Evolutionary conservation across 2,888 invertebrate genomes (phyloP), one percentile per base, ranked within the genome.

Genomic region (Abscondita cerata): DNA sequence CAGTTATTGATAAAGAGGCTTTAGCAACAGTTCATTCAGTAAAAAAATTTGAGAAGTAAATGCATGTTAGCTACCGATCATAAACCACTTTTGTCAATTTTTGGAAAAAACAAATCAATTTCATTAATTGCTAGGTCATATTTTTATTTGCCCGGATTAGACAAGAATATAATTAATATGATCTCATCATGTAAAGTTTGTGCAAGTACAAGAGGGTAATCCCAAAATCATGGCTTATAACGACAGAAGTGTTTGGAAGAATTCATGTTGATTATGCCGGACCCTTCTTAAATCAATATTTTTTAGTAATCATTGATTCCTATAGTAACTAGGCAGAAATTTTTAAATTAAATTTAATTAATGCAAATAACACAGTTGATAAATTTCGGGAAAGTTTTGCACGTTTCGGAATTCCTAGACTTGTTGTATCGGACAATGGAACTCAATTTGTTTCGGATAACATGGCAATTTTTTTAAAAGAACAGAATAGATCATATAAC

Each of bases 81-180:
- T 52, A 52, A 59, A 46, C 52, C 59, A 11, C 25, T 59, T 4
- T 20, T 50, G 6, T 16, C 44, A 2, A 52, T 58, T n/a, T 58
- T 58, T 44, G 16, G 20, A 18, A 52, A 52, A 20, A 15, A 51
- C 20, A 63, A 63, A 48, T 38, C 47, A 5, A 48, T 63, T 25
- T 59, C 63, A 5, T 36, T 46, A 31, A 52, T 52, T 40, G 18
- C 44, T 18, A 15, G 44, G 11, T 44, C 44, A 5, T 44, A 44
- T 18, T 41, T 41, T 18, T 44, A 19, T 16, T 44, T 25, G 48
- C 31, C 48, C 1, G 15, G n/a, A 3, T 11, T 47, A 20, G 25
- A 48, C 5, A n/a, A 25, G 12, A 12, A 48, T 11, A 25, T 48
- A 31, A 25, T 20, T 20, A 25, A 48, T 25, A 15, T 48, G 4